These are phyloP conservation scores for Cryptus viduatorius DNA, from an alignment of 2,888 invertebrate species.

Conservation along the genomic window DNA sequence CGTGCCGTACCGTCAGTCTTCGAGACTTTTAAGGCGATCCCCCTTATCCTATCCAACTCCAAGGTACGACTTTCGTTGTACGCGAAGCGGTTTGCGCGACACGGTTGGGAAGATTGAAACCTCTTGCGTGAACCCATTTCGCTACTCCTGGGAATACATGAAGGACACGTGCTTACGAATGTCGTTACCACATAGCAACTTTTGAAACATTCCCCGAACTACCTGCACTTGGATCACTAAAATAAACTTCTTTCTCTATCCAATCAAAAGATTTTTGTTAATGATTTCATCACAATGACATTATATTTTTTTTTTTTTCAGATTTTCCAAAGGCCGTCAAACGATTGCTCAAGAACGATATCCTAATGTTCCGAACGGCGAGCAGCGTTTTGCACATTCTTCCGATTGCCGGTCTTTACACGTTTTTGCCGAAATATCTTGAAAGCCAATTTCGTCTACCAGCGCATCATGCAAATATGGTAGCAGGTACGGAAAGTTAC, in stretches of 20 bases:
- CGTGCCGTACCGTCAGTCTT: conserved; percentile 54
- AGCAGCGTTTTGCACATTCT: conserved; percentile 95
- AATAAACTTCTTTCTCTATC: background rate
- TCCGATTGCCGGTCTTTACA: conserved; percentile 96
- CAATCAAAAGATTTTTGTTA: too few relatives aligned
- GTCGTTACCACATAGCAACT: background rate
- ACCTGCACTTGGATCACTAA: background rate
- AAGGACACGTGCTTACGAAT: conserved; percentile 10
- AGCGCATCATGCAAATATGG: conserved; percentile 95
- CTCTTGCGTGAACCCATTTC: conserved; percentile 6
- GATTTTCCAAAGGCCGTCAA: conserved; percentile 93
- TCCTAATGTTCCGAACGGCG: conserved; percentile 96
- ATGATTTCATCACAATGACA: background rate
- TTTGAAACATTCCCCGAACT: background rate
- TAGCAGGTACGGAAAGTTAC: conserved; percentile 89
- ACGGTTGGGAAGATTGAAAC: conserved; percentile 33
- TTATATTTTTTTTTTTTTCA: conserved; percentile 79
- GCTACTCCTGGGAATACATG: conserved; percentile 27
- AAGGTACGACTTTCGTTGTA: conserved; percentile 36
- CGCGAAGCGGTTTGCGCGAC: background rate
- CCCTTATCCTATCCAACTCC: conserved; percentile 26
- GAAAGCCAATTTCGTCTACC: conserved; percentile 96
- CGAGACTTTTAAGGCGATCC: conserved; percentile 58
- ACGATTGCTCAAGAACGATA: conserved; percentile 94
- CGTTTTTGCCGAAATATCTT: conserved; percentile 96